Evolutionary conservation across 1,140 invertebrate genomes (phyloP).

Genomic region (Sweltsa coloradensis): DNA sequence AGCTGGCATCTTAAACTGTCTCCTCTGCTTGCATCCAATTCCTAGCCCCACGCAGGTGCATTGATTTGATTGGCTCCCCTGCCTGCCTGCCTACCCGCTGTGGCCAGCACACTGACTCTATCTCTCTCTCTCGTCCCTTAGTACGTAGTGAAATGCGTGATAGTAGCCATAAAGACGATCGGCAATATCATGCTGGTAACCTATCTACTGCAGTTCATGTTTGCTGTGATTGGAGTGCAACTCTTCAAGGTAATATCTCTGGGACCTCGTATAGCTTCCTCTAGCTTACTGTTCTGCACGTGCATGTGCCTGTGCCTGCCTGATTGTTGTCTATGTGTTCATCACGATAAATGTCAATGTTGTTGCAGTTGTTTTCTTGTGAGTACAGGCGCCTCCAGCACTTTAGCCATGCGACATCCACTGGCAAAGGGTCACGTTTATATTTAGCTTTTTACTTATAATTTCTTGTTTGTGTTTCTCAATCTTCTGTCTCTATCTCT

Average conservation of each 20-base stretch:
- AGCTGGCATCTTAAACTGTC: conserved; percentile 6
- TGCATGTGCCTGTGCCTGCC: too few relatives aligned
- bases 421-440: too few relatives aligned
- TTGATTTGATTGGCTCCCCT: conserved; percentile 7
- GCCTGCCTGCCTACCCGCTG: conserved; percentile 9
- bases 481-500: too few relatives aligned
- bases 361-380: too few relatives aligned
- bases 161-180: conserved; percentile 98
- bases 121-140: conserved; percentile 27
- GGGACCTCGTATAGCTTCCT: too few relatives aligned
- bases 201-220: conserved; percentile 99
- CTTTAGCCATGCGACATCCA: too few relatives aligned
- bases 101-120: conserved; percentile 12
- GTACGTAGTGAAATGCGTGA: conserved; percentile 99
- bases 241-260: conserved; percentile 82
- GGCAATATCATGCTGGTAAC: conserved; percentile 99
- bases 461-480: too few relatives aligned
- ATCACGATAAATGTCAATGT: too few relatives aligned
- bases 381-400: too few relatives aligned
- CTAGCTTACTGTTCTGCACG: too few relatives aligned
- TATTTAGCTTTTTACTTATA: too few relatives aligned
- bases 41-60: background rate
- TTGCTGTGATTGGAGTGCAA: conserved; percentile 99
- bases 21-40: background rate
- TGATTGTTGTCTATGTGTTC: too few relatives aligned